Percentiles rank a stretch among this genome's conserved stretches.
Evolutionary conservation across 2,113 vertebrate genomes (phyloP).

Genomic region (Chrysochloris asiatica): DNA sequence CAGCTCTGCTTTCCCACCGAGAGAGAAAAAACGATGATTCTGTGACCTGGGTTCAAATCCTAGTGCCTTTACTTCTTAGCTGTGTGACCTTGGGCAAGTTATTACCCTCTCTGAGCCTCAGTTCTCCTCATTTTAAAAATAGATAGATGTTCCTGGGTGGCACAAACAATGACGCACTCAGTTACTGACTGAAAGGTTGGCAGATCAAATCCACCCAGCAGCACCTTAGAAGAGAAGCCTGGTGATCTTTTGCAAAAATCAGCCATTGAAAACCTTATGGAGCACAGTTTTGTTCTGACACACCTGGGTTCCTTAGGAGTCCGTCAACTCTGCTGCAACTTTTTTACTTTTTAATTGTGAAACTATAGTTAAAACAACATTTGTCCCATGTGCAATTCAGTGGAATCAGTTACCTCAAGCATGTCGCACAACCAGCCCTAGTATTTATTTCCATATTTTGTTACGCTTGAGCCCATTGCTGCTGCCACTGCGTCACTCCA

Average conservation of each 20-base stretch:
- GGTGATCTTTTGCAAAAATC: not conserved
- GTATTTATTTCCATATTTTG: too few species aligned
- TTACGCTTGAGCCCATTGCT: too few species aligned
- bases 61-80: not conserved
- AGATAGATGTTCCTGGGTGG: too few species aligned
- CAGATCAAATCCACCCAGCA: not conserved
- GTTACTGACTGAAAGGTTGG: not conserved
- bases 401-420: not conserved
- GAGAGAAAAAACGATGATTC: too few species aligned
- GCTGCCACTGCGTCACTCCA: too few species aligned
- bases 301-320: not conserved
- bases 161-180: too few species aligned
- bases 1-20: not conserved
- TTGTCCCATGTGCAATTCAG: not conserved
- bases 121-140: not conserved
- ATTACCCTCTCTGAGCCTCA: not conserved
- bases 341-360: too few species aligned
- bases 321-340: too few species aligned
- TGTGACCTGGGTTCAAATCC: not conserved
- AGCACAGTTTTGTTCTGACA: not conserved
- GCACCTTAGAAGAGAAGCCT: not conserved
- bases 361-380: not conserved
- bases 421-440: too few species aligned
- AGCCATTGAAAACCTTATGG: not conserved
- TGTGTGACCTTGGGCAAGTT: not conserved